phyloP scores from a whole-genome alignment of 2,113 vertebrate species.

The Cinclus mexicanus region DNA sequence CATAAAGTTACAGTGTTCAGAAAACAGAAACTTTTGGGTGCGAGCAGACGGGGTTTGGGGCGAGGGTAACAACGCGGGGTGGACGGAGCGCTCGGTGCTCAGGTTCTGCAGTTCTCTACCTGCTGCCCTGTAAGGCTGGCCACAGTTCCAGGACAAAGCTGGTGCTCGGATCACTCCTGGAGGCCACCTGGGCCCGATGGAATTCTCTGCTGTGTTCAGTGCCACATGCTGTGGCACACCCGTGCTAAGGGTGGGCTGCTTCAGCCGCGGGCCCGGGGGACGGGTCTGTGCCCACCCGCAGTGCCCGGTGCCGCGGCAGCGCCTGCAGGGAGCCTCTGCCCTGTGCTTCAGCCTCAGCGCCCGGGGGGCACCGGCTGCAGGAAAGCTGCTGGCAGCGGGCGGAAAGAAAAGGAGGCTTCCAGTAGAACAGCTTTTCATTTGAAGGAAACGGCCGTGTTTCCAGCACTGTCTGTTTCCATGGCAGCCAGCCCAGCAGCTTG shows the following conservation, averaged over 20 bases:
- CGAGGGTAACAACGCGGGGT: neutral
- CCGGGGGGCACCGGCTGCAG: neutral
- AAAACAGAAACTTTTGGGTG: neutral
- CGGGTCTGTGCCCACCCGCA: accelerated
- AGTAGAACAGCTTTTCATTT: constrained; percentile 37
- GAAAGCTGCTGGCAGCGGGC: neutral
- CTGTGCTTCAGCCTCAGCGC: neutral
- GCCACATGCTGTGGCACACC: neutral
- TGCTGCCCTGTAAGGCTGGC: neutral
- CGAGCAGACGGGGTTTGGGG: neutral
- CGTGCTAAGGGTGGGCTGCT: accelerated
- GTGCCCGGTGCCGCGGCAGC: accelerated
- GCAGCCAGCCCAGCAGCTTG: constrained; percentile 66
- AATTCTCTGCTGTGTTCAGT: neutral
- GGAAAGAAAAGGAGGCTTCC: constrained; percentile 23
- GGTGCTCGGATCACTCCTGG: neutral
- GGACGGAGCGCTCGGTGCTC: neutral
- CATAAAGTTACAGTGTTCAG: neutral
- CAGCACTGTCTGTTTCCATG: constrained; percentile 74
- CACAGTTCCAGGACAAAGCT: neutral
- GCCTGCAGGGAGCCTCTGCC: neutral
- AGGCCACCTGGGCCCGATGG: no score
- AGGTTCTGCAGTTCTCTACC: neutral
- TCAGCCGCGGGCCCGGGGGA: neutral
- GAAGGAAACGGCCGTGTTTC: constrained; percentile 57